Base-by-base conservation (phyloP, 2,888 invertebrate genomes). In the Drosophila basisetae region DNA sequence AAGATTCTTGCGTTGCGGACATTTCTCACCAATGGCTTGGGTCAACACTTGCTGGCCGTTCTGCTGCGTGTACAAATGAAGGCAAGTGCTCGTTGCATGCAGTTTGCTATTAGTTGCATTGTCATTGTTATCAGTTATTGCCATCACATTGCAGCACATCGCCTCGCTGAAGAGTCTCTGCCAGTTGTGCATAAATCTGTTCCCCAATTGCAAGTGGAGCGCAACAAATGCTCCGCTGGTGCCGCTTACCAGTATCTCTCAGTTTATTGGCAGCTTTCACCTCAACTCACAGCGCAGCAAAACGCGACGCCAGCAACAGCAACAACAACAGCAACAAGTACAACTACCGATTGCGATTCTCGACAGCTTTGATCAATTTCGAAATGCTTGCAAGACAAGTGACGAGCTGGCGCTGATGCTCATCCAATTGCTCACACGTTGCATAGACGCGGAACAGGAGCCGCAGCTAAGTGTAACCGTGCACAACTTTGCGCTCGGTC, bases 131-230 rank as follows among this genome's bases (percentile, higher is more conserved):
- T 65, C 41, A 43, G 33, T 33, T 30, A 4, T 67, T 70, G 3
- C 47, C 49, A 53, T 78, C 25, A 16, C 2, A 47, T 47, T 70
- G 13, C 78, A 94, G 94, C 87, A 92, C 50, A 91, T 93, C 68
- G 91, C 92, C 35, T 93, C 93, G 4, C 92, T 92, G 79, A 90
- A 88, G 73, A 91, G 92, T 78, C 84, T 92, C 50, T 89, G 91
- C 70, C 90, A 91, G 75, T 73, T 94, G 50, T 92, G 93, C 74
- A 91, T 93, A 25, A 93, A 93, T 78, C 78, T 93, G 50, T 94
- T 94, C 75, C 94, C 94, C 47, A 92, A 92, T 68, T 92, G 92
- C 71, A 88, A 88, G 33, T 94, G 94, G 94, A 89, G 91, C 54
- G 72, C 86, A 25, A 64, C 73, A 4, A 77, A 87, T 50, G 73